Conservation (phyloP, 2,888 invertebrate species). For the Diloba caeruleocephala region DNA sequence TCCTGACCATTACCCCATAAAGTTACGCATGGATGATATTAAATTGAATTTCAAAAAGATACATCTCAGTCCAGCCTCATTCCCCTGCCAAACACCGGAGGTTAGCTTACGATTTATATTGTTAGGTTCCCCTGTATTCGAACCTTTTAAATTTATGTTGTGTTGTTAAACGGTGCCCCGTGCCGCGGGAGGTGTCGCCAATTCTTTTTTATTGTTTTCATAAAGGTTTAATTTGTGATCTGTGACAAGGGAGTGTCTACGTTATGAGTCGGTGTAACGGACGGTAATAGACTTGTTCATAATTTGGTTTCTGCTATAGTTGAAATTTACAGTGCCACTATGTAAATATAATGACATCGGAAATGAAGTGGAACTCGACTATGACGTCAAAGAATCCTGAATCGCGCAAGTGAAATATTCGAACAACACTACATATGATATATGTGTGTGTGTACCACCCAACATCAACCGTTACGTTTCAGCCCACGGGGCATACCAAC, state of each 20-base stretch:
- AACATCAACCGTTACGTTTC: no score
- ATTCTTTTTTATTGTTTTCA: slow-evolving; percentile 56
- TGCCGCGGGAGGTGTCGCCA: slow-evolving; percentile 40
- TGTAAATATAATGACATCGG: no score
- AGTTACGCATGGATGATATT: slow-evolving; percentile 58
- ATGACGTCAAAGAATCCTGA: no score
- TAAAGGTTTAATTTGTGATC: slow-evolving; percentile 57
- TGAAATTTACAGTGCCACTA: no score
- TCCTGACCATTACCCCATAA: slow-evolving; percentile 24
- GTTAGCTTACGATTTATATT: slow-evolving; percentile 56
- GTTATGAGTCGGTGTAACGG: slow-evolving; percentile 3
- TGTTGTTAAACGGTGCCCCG: slow-evolving; percentile 47
- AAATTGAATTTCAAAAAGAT: slow-evolving; percentile 66
- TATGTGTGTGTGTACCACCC: no score
- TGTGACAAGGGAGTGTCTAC: slow-evolving; percentile 31
- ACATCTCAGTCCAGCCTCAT: slow-evolving; percentile 32
- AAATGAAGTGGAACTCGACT: no score
- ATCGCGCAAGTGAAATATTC: no score
- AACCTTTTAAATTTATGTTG: slow-evolving; percentile 61
- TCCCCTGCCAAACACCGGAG: slow-evolving; percentile 49
- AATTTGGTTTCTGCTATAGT: no score
- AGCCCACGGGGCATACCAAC: no score
- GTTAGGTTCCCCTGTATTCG: slow-evolving; percentile 44
- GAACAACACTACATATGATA: no score
- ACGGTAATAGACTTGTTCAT: no score